Evolutionary conservation across 2,113 vertebrate species (phyloP).

Genomic region (Henicopernis longicauda): DNA sequence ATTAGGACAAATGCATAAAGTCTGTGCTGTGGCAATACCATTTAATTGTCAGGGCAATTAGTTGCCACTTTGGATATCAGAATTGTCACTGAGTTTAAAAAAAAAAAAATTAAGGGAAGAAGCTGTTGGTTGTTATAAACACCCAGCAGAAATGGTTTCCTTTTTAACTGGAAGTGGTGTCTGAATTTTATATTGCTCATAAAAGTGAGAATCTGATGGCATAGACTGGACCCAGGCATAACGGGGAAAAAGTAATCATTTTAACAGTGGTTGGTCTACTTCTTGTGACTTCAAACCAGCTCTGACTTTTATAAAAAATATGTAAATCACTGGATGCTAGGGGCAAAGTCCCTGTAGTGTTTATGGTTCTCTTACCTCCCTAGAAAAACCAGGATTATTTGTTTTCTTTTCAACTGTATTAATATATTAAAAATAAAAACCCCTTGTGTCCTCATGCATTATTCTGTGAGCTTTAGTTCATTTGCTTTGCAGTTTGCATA

Average conservation of each 20-base stretch:
- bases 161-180: conserved; percentile 10
- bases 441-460: neutral
- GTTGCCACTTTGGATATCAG: conserved; percentile 50
- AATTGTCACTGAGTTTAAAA: conserved; percentile 45
- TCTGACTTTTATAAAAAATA: conserved; percentile 42
- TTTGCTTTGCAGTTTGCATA: neutral
- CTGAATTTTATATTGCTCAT: neutral
- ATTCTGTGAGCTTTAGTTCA: neutral
- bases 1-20: conserved; percentile 56
- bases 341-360: conserved; percentile 32
- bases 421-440: neutral
- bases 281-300: conserved; percentile 50
- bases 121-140: neutral
- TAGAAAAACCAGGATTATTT: conserved; percentile 43
- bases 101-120: conserved; percentile 12
- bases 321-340: conserved; percentile 4
- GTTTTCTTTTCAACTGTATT: neutral
- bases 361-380: neutral
- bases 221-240: neutral
- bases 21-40: conserved; percentile 41
- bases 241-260: conserved; percentile 34
- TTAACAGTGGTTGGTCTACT: conserved; percentile 56
- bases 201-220: conserved; percentile 5
- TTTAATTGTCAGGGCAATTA: conserved; percentile 51
- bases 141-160: neutral